Evolutionary conservation across 2,113 vertebrate species (phyloP), one percentile per base, ranked within the genome.

Genomic region (Ictalurus furcatus): DNA sequence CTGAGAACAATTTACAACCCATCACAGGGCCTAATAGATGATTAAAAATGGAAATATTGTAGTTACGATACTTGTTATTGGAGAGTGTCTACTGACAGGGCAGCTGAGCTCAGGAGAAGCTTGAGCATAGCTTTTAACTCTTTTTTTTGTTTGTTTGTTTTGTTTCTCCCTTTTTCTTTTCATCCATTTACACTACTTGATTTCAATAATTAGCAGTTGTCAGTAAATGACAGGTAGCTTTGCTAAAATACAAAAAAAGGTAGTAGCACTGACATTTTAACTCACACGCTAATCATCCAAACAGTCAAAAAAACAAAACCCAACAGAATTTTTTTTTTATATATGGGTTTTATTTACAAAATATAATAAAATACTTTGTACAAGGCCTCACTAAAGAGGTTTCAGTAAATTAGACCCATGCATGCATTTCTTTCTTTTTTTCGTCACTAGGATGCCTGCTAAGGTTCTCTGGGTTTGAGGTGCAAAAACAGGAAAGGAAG

Each of bases 321-420:
- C 44, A 7, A 48, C 7, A 48, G 44, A 48, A 52, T 16, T 6
- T 48, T 54, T 13, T 59, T 85, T 94, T 96, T 97, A 96, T 97
- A 97, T 98, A 98, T 97, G 98, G 94, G 98, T 99, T 99, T 92
- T 92, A 99, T 99, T 99, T 99, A 99, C 98, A 99, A 99, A 99
- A 99, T 98, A 97, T 99, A 99, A 98, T 99, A 99, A 99, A 99
- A 99, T 96, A 97, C 94, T 97, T 97, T 99, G 96, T 99, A 99
- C 97, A 99, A 96, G 91, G 90, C 97, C 98, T 97, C 97, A 95
- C 95, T 96, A 95, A 96, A 95, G 97, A 98, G 97, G 97, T 86
- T 95, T 97, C 92, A 90, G 95, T 96, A 97, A 97, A 96, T 96
- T 96, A 96, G 96, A 95, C 93, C 95, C 97, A 96, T 94, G 96